Evolutionary conservation across 2,113 vertebrate species (phyloP).

Genomic region (Nesospiza acunhae): DNA sequence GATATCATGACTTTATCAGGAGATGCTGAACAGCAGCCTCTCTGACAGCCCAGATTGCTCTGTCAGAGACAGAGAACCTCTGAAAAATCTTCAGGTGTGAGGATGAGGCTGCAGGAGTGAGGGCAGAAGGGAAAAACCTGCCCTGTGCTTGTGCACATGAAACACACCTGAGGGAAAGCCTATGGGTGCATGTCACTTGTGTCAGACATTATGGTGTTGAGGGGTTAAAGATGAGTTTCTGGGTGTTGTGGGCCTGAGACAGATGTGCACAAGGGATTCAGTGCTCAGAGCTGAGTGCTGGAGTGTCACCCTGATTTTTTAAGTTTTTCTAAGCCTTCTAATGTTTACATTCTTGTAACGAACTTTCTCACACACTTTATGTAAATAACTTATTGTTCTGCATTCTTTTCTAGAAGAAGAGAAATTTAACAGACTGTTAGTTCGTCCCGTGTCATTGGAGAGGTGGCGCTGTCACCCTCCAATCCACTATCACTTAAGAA

Average conservation of each 20-base stretch:
- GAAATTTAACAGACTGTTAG: no score
- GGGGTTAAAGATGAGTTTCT: not conserved
- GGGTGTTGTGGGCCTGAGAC: not conserved
- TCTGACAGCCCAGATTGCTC: not conserved
- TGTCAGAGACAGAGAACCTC: not conserved
- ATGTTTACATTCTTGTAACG: no score
- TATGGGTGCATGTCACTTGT: fast-evolving
- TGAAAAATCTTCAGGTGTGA: not conserved
- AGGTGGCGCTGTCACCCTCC: no score
- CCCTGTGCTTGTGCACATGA: not conserved
- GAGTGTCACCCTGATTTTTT: no score
- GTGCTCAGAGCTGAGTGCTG: not conserved
- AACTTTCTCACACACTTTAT: no score
- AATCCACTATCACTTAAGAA: no score
- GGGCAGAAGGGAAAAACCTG: not conserved
- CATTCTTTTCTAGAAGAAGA: no score
- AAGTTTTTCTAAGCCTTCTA: no score
- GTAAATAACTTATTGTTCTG: no score
- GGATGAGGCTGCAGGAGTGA: not conserved
- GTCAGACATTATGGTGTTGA: not conserved
- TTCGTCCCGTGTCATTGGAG: no score
- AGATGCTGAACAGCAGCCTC: not conserved
- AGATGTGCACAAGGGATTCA: not conserved
- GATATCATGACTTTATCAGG: constrained; percentile 4
- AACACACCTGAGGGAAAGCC: not conserved